These are phyloP conservation scores for Octopus bimaculoides DNA, from an alignment of 1,140 invertebrate genomes.

Conservation along the genomic window DNA sequence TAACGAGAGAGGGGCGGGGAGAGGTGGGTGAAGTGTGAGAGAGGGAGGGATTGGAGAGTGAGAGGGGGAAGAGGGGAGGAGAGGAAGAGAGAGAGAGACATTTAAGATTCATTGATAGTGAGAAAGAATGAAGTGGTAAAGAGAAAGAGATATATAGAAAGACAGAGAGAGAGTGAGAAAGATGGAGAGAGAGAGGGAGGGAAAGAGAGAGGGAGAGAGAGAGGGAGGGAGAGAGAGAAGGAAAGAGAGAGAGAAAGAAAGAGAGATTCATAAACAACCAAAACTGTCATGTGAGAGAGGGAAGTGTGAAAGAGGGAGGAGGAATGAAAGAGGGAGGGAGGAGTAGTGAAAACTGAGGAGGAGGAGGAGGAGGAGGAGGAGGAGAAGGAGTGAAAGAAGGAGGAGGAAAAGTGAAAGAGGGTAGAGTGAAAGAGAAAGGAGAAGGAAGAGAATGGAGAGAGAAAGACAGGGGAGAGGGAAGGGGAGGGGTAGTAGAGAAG, in stretches of 20 bases:
- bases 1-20: not conserved
- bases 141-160: not conserved
- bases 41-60: not conserved
- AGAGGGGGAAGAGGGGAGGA: too few relatives aligned
- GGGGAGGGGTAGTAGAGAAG: not conserved
- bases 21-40: not conserved
- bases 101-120: not conserved
- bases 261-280: not conserved
- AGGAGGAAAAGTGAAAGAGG: not conserved
- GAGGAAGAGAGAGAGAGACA: not conserved
- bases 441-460: not conserved
- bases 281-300: not conserved
- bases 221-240: not conserved
- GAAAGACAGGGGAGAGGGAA: not conserved
- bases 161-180: not conserved
- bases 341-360: not conserved
- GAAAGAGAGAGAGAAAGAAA: not conserved
- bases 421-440: not conserved
- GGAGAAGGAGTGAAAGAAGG: not conserved
- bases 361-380: not conserved
- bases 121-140: not conserved
- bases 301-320: not conserved
- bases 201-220: not conserved
- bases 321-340: not conserved
- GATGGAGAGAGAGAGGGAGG: not conserved